Conservation (phyloP, 2,113 vertebrate species). For the Oenanthe oenanthe region DNA sequence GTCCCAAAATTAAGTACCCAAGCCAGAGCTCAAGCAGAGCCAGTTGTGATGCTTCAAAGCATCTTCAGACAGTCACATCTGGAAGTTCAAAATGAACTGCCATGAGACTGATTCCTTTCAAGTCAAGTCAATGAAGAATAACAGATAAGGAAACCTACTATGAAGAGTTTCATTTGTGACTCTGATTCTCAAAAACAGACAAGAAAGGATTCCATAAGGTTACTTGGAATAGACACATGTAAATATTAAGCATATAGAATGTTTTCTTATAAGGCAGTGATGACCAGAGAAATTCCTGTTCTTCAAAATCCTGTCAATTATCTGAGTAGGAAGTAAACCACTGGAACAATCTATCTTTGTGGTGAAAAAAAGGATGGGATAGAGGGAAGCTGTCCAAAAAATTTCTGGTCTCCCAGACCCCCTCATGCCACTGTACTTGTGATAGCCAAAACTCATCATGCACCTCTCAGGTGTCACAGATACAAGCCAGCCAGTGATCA, state of each 20-base stretch:
- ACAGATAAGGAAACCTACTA: not conserved
- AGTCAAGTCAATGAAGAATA: not conserved
- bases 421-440: not conserved
- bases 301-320: not conserved
- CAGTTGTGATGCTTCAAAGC: not conserved
- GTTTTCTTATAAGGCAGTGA: not conserved
- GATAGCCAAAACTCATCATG: not conserved
- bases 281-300: not conserved
- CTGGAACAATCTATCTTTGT: not conserved
- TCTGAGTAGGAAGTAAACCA: not conserved
- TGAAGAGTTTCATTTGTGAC: not conserved
- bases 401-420: not conserved
- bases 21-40: not conserved
- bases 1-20: not conserved
- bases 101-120: not conserved
- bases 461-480: accelerated
- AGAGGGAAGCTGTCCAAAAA: not conserved
- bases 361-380: not conserved
- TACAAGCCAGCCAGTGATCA: not conserved
- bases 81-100: not conserved
- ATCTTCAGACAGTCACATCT: not conserved
- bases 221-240: not conserved
- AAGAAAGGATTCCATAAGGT: not conserved
- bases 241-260: not conserved
- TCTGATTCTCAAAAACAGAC: not conserved